Evolutionary conservation across 1,140 invertebrate genomes (phyloP), one percentile per base, ranked within the genome.

Genomic region (Drosophila simulans): DNA sequence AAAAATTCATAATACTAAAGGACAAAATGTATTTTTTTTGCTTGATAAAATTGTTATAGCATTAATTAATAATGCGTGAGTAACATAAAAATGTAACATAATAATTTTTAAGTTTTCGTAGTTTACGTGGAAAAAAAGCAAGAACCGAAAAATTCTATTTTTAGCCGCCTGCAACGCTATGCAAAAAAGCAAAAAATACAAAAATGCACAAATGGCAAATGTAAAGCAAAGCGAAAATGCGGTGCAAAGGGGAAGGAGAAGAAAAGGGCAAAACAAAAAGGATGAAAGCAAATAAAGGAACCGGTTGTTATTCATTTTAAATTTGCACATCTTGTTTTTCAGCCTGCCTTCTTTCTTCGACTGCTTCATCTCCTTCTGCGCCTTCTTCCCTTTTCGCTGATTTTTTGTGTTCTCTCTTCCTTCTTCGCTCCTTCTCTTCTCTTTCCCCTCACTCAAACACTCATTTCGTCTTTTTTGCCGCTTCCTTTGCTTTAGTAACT

Each of bases 401-500:
- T 63, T 59, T 64, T 60, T 20, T 62, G 53, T 2, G 31, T 35
- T 48, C 57, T 40, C 51, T 76, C 20, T 13, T 39, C 71, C 58
- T 42, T 53, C 37, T 51, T 15, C 22, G 10, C 22, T 37, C n/a
- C 25, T 13, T 42, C 13, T 31, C 5, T 7, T 22, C 3, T 22
- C 20, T 17, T 17, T 17, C 25, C 25, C 5, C 25, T 5, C 25
- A 25, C 25, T 25, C 27, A 1, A 7, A 8, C 27, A 31, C 27
- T 12, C 48, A 51, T 49, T 68, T 63, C 40, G 53, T 53, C 56
- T 45, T 60, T 49, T 45, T 59, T 59, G 70, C 54, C 35, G 48
- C 40, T 59, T 70, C 60, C 71, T 79, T 76, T 76, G 76, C 70
- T 76, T 85, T 85, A 77, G 77, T 80, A 80, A 85, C 81, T 84